Conservation (phyloP, 2,888 invertebrate genomes). For the Marasmarcha lunaedactyla region DNA sequence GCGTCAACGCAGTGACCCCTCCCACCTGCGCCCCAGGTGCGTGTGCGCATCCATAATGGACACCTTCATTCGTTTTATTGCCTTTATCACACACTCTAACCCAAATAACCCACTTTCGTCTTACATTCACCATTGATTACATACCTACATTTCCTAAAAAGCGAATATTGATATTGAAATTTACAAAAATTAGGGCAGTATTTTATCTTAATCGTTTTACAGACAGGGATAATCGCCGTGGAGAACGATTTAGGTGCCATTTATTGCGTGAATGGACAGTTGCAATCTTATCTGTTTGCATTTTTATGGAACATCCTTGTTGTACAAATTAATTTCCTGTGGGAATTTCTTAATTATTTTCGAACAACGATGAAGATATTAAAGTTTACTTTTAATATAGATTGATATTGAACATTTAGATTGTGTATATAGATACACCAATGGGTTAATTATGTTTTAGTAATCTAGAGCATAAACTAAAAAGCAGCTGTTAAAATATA, state of each 20-base stretch:
- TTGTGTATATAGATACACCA: too few species aligned
- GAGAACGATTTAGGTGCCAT: conserved; percentile 21
- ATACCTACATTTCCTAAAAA: conserved; percentile 31
- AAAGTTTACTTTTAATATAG: too few species aligned
- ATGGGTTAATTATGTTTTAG: too few species aligned
- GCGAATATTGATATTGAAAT: conserved; percentile 11
- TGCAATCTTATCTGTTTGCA: conserved; percentile 38
- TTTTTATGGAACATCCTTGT: conserved; percentile 30
- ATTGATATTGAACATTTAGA: too few species aligned
- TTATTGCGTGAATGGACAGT: conserved; percentile 45
- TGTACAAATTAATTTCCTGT: conserved; percentile 34
- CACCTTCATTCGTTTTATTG: conserved; percentile 47
- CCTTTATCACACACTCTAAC: conserved; percentile 24
- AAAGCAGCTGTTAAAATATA: too few species aligned
- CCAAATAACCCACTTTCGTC: not conserved
- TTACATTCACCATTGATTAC: conserved; percentile 24
- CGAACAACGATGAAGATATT: too few species aligned
- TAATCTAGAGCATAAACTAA: too few species aligned
- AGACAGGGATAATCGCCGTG: too few species aligned
- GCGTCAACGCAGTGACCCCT: conserved; percentile 57
- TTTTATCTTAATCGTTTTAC: conserved; percentile 45
- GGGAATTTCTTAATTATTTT: conserved; percentile 23
- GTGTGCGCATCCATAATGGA: conserved; percentile 51
- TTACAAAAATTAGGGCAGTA: conserved; percentile 28
- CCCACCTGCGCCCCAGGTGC: conserved; percentile 64